Evolutionary conservation across 2,113 vertebrate species (phyloP).

Genomic region (Burhinus oedicnemus): DNA sequence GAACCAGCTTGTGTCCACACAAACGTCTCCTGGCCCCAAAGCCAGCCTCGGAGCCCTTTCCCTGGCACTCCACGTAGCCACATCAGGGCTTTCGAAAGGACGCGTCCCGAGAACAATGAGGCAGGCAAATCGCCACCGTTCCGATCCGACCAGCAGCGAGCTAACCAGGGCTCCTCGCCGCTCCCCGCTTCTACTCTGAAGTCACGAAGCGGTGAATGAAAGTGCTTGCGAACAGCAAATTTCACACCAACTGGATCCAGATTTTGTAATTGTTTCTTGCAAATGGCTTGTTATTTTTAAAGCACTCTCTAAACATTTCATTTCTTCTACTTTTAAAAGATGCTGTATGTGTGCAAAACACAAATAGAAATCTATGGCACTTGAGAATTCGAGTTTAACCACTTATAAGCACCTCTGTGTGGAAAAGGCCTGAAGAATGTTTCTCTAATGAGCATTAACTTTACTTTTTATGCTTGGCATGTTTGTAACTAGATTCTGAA

Average conservation of each 20-base stretch:
- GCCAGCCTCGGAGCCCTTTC: background rate
- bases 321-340: conserved; percentile 23
- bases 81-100: background rate
- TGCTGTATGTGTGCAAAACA: background rate
- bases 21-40: background rate
- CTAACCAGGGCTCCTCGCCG: background rate
- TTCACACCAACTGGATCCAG: background rate
- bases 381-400: background rate
- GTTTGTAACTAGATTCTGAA: background rate
- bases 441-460: background rate
- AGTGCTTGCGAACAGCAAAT: conserved; percentile 18
- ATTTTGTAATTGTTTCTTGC: conserved; percentile 16
- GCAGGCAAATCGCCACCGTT: background rate
- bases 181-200: background rate
- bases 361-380: background rate
- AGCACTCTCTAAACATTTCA: background rate
- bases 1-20: background rate
- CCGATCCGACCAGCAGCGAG: background rate
- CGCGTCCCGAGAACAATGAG: background rate
- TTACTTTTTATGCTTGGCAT: background rate
- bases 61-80: background rate
- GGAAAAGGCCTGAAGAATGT: background rate
- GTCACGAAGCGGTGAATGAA: conserved; percentile 1
- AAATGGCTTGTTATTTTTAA: conserved; percentile 29
- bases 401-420: background rate